Evolutionary conservation across 1,140 invertebrate genomes (phyloP).

Genomic region (Ridgeia piscesae): DNA sequence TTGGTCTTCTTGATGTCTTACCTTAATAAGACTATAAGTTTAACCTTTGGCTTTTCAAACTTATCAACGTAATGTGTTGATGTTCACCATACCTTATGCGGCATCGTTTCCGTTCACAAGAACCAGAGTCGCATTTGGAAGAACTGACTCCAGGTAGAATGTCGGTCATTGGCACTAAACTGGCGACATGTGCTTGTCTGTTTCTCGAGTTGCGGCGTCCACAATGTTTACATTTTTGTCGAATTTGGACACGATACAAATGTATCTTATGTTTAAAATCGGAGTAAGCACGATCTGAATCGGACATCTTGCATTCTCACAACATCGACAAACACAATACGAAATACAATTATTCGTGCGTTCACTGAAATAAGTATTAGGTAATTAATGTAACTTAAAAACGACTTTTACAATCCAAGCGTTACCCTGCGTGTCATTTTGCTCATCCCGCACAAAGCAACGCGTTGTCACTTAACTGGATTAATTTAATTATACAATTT

Average conservation of each 20-base stretch:
- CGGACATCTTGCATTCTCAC: background rate
- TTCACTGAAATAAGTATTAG: background rate
- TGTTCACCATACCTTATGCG: background rate
- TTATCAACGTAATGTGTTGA: background rate
- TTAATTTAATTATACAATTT: background rate
- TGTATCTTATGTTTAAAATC: background rate
- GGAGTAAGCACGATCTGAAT: background rate
- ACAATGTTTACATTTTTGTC: background rate
- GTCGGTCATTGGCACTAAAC: background rate
- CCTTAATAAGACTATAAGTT: no score
- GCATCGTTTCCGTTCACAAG: background rate
- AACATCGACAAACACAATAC: background rate
- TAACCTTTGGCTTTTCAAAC: no score
- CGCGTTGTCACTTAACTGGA: background rate
- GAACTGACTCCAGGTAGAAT: background rate
- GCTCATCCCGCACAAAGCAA: background rate
- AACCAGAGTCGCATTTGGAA: background rate
- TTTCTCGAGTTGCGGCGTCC: background rate
- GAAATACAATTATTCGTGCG: background rate
- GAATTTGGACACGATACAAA: background rate
- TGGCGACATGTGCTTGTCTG: background rate
- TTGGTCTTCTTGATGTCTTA: no score
- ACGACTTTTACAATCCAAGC: background rate
- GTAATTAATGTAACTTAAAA: background rate
- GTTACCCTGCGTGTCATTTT: background rate